Evolutionary conservation across 2,113 vertebrate genomes (phyloP), one percentile per base, ranked within the genome.

Genomic region (Anhinga rufa): DNA sequence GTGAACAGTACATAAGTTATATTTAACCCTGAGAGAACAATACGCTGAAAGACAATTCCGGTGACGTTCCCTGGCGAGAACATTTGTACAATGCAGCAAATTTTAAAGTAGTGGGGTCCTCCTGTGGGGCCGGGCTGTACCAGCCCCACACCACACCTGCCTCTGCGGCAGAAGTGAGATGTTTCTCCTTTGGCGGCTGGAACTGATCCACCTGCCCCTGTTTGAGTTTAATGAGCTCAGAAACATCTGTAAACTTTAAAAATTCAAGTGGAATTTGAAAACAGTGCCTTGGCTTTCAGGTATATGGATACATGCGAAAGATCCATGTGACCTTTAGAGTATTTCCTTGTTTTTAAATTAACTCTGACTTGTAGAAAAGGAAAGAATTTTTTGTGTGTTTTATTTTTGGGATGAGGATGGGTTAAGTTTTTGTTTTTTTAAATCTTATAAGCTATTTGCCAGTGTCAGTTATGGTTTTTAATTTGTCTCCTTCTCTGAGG

Each of bases 401-500:
- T 77, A 28, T 36, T 83, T 93, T 86, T 6, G 49, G 44, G 76
- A 54, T 54, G 71, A 88, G 58, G 32, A 36, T 29, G 60, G 36
- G 6, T 85, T 85, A 57, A 19, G 55, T 6, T 88, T 92, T 4
- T 18, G 13, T 22, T 3, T 1, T 9, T 62, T 79, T 61, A 4
- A 82, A 70, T 65, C 87, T 92, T 91, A 76, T 89, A 86, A 92
- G 77, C 49, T 89, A 34, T 91, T 75, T 89, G 31, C 81, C 29
- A 51, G 61, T 51, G 72, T 65, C 58, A 42, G 57, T 83, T 88
- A 64, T 22, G n/a, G 11, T 91, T 87, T 87, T 85, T 88, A 95
- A 95, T 96, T 94, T 94, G 78, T 65, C 91, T 97, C 64, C 96
- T 97, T 93, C 93, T 97, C 80, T 52, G 49, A 90, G 95, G 90